Evolutionary conservation across 2,888 invertebrate genomes (phyloP), one percentile per base, ranked within the genome.

Genomic region (Spatulosminthurus flaviceps): DNA sequence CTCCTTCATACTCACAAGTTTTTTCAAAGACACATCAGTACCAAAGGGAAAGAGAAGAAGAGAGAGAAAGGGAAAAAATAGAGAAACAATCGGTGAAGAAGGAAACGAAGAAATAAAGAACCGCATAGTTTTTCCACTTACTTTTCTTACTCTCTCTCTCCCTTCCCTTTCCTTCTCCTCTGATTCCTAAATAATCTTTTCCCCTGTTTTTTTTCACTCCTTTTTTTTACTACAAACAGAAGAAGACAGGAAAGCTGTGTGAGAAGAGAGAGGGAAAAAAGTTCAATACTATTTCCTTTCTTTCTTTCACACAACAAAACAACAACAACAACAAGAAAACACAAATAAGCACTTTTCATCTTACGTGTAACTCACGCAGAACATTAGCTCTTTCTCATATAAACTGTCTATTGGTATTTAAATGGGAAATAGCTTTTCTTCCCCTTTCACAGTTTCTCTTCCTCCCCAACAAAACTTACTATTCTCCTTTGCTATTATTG

Each of bases 161-260:
- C 26, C n/a, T 71, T 71, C 16, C 21, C n/a, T 51, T 43, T 16
- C 70, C 22, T 71, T 71, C 61, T 16, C 34, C 61, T 75, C 22
- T 75, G 34, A 75, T 75, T 75, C 64, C 34, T 41, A 75, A 75
- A 75, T 75, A 75, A 64, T 64, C 74, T 74, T 74, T 43, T 74
- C 60, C 60, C 60, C 28, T n/a, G 11, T 64, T 51, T 51, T 51
- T 51, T 60, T 26, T 29, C 21, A 42, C 61, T 60, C 13, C 73
- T 69, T 34, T 60, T 60, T 73, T 61, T 22, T 70, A 16, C 51
- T 26, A 67, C 28, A 26, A n/a, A 67, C n/a, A n/a, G 26, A 67
- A 28, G n/a, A 13, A 9, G 16, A 5, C 4, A 5, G n/a, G 51
- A 13, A 9, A 51, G 41, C 7, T 7, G 13, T 7, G 13, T 7